phyloP scores from a whole-genome alignment of 2,888 invertebrate species.

The Sicus ferrugineus region DNA sequence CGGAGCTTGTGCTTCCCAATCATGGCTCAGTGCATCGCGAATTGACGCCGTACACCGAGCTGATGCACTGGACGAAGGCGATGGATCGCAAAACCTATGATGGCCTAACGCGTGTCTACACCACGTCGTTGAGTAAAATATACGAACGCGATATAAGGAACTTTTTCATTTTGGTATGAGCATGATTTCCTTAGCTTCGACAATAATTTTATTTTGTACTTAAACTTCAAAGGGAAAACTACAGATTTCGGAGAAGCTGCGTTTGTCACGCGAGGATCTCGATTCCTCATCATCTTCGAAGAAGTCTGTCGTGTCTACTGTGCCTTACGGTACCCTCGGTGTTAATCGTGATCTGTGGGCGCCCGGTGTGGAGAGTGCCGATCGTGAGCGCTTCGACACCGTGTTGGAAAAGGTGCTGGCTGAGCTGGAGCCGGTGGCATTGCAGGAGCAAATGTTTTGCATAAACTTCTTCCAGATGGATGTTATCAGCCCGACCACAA shows the following conservation, averaged over 20 bases:
- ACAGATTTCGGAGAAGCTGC: conserved; percentile 59
- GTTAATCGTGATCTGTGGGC: conserved; percentile 73
- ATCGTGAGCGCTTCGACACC: conserved; percentile 71
- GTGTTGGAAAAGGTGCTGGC: conserved; percentile 86
- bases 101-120: conserved; percentile 84
- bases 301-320: conserved; percentile 58
- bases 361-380: conserved; percentile 70
- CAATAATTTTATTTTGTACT: neutral
- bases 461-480: conserved; percentile 89
- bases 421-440: conserved; percentile 88
- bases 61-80: conserved; percentile 91
- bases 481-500: conserved; percentile 68
- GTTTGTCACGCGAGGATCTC: conserved; percentile 64
- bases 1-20: conserved; percentile 75
- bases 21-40: conserved; percentile 85
- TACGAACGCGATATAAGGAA: conserved; percentile 83
- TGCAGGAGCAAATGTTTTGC: conserved; percentile 95
- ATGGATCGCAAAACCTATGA: conserved; percentile 86
- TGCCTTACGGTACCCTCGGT: conserved; percentile 67
- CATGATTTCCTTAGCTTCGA: neutral
- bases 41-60: conserved; percentile 83
- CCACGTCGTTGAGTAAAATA: conserved; percentile 81
- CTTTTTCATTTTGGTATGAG: conserved; percentile 48
- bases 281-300: conserved; percentile 63
- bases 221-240: conserved; percentile 53